Evolutionary conservation across 1,140 invertebrate species (phyloP).

Genomic region (Neodiprion virginianus): DNA sequence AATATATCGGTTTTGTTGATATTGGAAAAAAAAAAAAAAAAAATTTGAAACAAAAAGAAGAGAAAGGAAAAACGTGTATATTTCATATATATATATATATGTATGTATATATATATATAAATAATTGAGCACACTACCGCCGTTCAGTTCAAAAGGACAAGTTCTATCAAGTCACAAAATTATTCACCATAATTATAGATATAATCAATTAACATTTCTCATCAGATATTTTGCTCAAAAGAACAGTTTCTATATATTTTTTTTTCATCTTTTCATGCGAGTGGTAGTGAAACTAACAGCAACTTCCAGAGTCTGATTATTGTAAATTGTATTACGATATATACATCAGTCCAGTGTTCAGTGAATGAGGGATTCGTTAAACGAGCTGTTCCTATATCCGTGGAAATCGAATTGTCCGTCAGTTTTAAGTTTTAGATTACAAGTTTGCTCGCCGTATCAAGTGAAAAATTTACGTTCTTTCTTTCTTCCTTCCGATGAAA

Average conservation of each 20-base stretch:
- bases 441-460: constrained; percentile 9
- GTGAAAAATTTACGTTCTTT: constrained; percentile 22
- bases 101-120: not conserved
- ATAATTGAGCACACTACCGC: constrained; percentile 7
- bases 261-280: not conserved
- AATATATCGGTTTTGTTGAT: too few species aligned
- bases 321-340: not conserved
- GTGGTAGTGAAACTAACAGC: constrained; percentile 5
- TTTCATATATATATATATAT: not conserved
- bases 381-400: not conserved
- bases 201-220: constrained; percentile 2
- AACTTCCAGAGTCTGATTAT: constrained; percentile 2
- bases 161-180: constrained; percentile 4
- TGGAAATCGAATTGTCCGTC: not conserved
- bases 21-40: not conserved
- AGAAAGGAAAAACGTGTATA: not conserved
- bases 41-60: not conserved
- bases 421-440: not conserved
- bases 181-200: constrained; percentile 8
- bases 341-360: constrained; percentile 5
- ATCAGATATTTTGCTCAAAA: not conserved
- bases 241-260: not conserved
- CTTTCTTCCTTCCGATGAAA: constrained; percentile 18
- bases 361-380: not conserved
- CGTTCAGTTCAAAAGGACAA: constrained; percentile 4